Conservation (phyloP, 2,113 vertebrate species). For the Nyctibius bracteatus region DNA sequence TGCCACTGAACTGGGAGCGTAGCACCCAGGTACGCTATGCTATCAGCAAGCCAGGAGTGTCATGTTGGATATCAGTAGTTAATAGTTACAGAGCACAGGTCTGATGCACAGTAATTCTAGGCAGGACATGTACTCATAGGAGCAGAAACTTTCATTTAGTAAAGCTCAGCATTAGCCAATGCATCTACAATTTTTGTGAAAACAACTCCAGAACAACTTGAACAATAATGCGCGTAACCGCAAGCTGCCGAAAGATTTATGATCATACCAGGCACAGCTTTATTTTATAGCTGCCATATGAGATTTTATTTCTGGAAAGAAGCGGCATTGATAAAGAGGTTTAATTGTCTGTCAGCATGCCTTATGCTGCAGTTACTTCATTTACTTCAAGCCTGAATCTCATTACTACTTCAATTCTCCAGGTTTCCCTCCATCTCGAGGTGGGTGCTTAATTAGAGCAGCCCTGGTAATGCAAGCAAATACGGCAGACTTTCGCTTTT, state of each 20-base stretch:
- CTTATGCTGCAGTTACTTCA: slow-evolving; percentile 76
- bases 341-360: slow-evolving; percentile 81
- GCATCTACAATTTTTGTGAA: background rate
- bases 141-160: background rate
- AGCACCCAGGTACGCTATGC: accelerated
- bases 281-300: slow-evolving; percentile 63
- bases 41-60: background rate
- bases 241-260: slow-evolving; percentile 35
- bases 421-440: slow-evolving; percentile 67
- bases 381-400: slow-evolving; percentile 76
- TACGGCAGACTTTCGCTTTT: background rate
- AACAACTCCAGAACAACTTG: background rate
- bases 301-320: slow-evolving; percentile 73
- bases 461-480: slow-evolving; percentile 59
- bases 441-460: slow-evolving; percentile 75
- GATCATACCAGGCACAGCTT: background rate
- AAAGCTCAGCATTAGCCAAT: background rate
- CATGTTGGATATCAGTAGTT: background rate
- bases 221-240: background rate
- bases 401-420: slow-evolving; percentile 78
- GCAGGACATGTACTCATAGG: background rate
- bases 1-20: background rate
- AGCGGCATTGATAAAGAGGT: slow-evolving; percentile 76
- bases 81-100: background rate
- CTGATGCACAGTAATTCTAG: background rate